These are phyloP conservation scores for Hylyphantes graminicola DNA, from an alignment of 1,140 invertebrate species.

Conservation along the genomic window DNA sequence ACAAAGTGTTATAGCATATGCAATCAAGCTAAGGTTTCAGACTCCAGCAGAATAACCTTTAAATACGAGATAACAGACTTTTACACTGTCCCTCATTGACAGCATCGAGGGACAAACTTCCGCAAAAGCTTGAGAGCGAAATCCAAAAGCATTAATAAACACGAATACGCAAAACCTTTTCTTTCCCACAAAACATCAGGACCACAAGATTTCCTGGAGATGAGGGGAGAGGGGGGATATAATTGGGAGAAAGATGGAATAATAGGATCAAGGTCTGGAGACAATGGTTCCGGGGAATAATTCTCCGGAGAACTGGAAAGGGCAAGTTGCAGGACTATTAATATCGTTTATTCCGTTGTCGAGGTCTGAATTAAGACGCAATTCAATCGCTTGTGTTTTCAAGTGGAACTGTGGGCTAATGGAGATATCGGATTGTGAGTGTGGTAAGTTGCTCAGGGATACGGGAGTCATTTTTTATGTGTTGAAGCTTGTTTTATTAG, in stretches of 20 bases:
- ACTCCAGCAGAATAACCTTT: no score
- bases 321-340: slow-evolving; percentile 42
- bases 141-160: slow-evolving; percentile 54
- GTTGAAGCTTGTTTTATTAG: background rate
- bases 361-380: slow-evolving; percentile 43
- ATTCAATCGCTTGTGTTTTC: slow-evolving; percentile 37
- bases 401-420: slow-evolving; percentile 3
- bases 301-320: slow-evolving; percentile 22
- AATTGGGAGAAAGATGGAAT: slow-evolving; percentile 10
- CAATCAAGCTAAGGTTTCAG: no score
- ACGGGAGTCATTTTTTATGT: background rate
- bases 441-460: no score
- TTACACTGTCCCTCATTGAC: background rate
- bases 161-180: slow-evolving; percentile 45
- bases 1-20: no score
- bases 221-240: background rate
- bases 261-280: slow-evolving; percentile 50
- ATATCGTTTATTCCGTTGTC: slow-evolving; percentile 59
- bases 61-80: background rate
- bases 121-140: background rate
- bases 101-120: slow-evolving; percentile 24
- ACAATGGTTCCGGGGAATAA: slow-evolving; percentile 52
- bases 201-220: slow-evolving; percentile 5
- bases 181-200: background rate
- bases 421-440: slow-evolving; percentile 2